Percentiles rank a stretch among this genome's conserved stretches.
Conservation (phyloP, 2,888 invertebrate genomes). For the Drosophila glabriapex region DNA sequence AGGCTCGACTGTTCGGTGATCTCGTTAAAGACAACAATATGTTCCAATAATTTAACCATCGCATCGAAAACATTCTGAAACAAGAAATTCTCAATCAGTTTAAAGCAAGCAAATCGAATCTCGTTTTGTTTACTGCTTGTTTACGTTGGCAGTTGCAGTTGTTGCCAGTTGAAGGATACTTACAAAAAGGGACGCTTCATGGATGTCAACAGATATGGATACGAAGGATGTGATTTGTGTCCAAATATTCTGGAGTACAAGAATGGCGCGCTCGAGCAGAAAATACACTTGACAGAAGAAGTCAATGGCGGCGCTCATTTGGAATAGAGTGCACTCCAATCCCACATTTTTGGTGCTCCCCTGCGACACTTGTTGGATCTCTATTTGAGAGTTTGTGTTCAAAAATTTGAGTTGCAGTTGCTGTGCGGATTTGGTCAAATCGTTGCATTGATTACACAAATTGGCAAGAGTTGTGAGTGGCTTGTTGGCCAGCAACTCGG, state of each 20-base stretch:
- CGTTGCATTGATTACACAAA: slow-evolving; percentile 91
- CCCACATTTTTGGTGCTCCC: slow-evolving; percentile 48
- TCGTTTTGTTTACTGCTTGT: background rate
- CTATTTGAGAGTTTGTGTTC: slow-evolving; percentile 70
- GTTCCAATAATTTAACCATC: slow-evolving; percentile 89
- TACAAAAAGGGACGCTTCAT: slow-evolving; percentile 60
- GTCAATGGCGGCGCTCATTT: slow-evolving; percentile 87
- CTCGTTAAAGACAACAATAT: slow-evolving; percentile 87
- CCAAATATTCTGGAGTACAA: slow-evolving; percentile 90
- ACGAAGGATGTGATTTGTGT: slow-evolving; percentile 91
- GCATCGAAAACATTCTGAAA: slow-evolving; percentile 85
- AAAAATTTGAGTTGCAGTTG: slow-evolving; percentile 86
- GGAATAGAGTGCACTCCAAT: slow-evolving; percentile 65
- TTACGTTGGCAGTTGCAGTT: background rate
- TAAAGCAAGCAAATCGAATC: background rate
- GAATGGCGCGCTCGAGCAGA: slow-evolving; percentile 90
- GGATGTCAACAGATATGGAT: slow-evolving; percentile 84
- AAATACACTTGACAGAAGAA: slow-evolving; percentile 89
- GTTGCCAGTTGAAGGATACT: slow-evolving; percentile 21
- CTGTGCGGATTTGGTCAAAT: slow-evolving; percentile 89
- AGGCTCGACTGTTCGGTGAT: slow-evolving; percentile 80
- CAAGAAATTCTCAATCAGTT: slow-evolving; percentile 40
- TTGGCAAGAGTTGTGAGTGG: slow-evolving; percentile 92
- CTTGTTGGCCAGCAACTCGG: slow-evolving; percentile 92
- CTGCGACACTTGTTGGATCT: background rate